Base-by-base conservation (phyloP, 2,113 vertebrate species). In the Equus quagga region DNA sequence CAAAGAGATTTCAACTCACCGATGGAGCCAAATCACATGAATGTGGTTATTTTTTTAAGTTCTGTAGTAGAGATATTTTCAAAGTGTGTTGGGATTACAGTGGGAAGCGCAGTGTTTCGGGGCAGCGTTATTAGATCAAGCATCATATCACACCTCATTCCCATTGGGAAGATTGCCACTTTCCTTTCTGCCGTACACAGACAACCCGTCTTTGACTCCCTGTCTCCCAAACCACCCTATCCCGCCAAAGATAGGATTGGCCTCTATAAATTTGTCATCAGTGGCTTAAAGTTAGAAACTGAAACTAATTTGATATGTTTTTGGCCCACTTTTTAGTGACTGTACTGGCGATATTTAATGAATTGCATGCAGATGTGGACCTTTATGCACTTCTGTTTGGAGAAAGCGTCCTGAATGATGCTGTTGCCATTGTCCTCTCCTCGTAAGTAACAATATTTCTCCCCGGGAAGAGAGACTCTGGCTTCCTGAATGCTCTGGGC, bases 381-480 rank as follows among this genome's bases (percentile, higher is more conserved):
- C 99, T 99, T n/a, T 99, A 99, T 28, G 99, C 99, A 33, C 99
- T 99, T 98, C 99, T 99, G 95, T 99, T 99, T 97, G 99, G 99
- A 91, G 99, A 99, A 97, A 99, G 99, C 0, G 99, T 99, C 18
- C 98, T 99, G 97, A 99, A 99, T 69, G 99, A 99, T 4, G 99
- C 99, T 0, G 99, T 99, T 76, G 99, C 99, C 98, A 99, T 99
- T 67, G 99, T 99, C 6, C 98, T 99, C 13, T 99, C 99, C 94
- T 99, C 99, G 99, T 99, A 99, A 99, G 99, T 99, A 97, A 62
- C 46, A 26, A 0, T 60, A 49, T 31, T 58, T 90, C 81, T 93
- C 70, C 96, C 73, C 58, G 1, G 21, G 85, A 49, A 82, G n/a
- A 60, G 89, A 94, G 62, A 72, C 17, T 23, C 28, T 3, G 24